Evolutionary conservation across 2,113 vertebrate genomes (phyloP).

Genomic region (Solenodon paradoxus): DNA sequence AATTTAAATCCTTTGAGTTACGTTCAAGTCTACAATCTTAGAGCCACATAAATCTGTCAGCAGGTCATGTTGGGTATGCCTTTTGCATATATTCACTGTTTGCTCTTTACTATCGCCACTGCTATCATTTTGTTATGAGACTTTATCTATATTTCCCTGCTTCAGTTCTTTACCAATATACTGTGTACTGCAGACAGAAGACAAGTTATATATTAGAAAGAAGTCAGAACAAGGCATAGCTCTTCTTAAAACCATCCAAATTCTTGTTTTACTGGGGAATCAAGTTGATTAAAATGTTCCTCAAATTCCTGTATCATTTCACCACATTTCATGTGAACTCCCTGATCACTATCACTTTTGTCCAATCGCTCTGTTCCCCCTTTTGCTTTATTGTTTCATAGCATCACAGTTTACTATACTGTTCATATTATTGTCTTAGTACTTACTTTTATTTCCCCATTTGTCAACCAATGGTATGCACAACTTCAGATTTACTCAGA

Average conservation of each 20-base stretch:
- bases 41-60: not conserved
- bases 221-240: not conserved
- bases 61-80: not conserved
- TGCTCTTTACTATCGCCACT: not conserved
- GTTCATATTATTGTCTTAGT: not conserved
- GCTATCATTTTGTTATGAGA: not conserved
- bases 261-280: not conserved
- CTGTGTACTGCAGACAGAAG: not conserved
- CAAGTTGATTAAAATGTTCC: not conserved
- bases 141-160: not conserved
- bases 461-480: accelerated
- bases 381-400: not conserved
- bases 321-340: not conserved
- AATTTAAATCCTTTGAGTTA: not conserved
- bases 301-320: not conserved
- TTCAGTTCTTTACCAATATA: not conserved
- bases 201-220: not conserved
- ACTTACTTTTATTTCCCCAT: not conserved
- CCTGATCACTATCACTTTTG: not conserved
- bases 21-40: not conserved
- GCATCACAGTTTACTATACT: not conserved
- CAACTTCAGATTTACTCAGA: not conserved
- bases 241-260: not conserved
- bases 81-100: not conserved
- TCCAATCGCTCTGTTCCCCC: not conserved